Conservation (phyloP, 2,113 vertebrate genomes). For the Progne subis region DNA sequence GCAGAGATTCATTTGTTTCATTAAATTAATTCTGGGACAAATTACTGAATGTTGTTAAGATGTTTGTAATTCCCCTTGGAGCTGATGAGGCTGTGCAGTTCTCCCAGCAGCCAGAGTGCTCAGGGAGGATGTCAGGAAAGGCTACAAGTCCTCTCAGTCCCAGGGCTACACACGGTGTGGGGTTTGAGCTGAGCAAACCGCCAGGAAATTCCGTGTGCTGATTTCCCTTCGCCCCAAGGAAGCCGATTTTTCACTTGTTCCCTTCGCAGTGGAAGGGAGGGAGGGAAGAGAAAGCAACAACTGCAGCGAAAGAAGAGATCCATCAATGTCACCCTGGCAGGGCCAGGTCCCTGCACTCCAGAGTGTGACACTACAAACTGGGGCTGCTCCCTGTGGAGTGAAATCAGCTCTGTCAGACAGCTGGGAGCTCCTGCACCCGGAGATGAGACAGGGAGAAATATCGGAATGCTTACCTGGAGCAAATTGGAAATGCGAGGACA, state of each 20-base stretch:
- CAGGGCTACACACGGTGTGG: rapidly evolving
- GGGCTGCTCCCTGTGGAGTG: background rate
- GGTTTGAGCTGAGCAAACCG: background rate
- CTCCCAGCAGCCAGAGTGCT: background rate
- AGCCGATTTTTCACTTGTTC: background rate
- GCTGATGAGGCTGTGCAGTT: background rate
- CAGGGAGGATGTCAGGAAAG: background rate
- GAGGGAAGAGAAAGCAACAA: background rate
- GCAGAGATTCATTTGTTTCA: background rate
- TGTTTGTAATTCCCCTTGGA: background rate
- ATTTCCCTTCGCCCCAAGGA: background rate
- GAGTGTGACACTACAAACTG: background rate
- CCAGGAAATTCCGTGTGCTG: background rate
- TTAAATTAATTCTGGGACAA: background rate
- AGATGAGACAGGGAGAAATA: background rate
- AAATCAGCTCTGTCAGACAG: background rate
- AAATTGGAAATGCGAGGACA: background rate
- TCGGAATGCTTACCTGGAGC: background rate
- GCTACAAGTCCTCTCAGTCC: background rate
- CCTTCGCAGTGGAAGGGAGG: background rate
- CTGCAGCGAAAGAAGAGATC: background rate
- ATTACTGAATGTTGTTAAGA: background rate
- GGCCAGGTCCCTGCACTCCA: background rate
- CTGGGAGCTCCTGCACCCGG: background rate
- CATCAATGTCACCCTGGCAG: background rate